phyloP scores from a whole-genome alignment of 2,888 invertebrate genomes.

The Machimus rusticus region DNA sequence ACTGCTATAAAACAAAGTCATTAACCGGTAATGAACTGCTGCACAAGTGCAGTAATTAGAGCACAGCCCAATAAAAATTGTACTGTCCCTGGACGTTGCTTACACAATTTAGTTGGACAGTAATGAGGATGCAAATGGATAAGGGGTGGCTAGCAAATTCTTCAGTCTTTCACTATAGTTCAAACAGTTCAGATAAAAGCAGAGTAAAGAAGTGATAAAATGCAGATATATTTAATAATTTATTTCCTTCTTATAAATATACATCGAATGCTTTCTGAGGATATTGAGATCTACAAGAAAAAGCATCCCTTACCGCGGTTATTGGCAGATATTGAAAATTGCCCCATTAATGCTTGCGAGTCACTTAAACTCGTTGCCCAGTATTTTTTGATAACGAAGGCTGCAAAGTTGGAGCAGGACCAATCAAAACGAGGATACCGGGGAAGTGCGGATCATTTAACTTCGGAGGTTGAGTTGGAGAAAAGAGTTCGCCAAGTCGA shows the following conservation, averaged over 20 bases:
- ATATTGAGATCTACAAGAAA: slow-evolving; percentile 53
- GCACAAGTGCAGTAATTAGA: background rate
- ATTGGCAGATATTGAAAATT: slow-evolving; percentile 54
- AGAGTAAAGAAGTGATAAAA: background rate
- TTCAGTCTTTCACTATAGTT: background rate
- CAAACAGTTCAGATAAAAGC: background rate
- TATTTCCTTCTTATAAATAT: background rate
- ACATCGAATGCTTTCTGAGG: background rate
- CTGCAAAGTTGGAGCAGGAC: slow-evolving; percentile 46
- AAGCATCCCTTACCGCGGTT: slow-evolving; percentile 54
- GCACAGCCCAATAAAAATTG: background rate
- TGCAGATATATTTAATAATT: background rate
- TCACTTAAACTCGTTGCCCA: slow-evolving; percentile 61
- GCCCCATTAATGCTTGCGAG: slow-evolving; percentile 64
- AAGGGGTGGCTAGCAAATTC: background rate
- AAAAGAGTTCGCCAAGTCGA: slow-evolving; percentile 65
- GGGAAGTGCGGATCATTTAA: slow-evolving; percentile 49
- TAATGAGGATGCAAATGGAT: slow-evolving; percentile 24
- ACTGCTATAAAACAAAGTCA: background rate
- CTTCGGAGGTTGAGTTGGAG: slow-evolving; percentile 52
- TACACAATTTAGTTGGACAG: background rate
- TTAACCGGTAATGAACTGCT: background rate
- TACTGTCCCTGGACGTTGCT: background rate
- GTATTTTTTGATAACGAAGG: slow-evolving; percentile 54
- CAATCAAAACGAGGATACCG: background rate